Base-by-base conservation (phyloP, 1,140 invertebrate species). In the Aplysia californica region DNA sequence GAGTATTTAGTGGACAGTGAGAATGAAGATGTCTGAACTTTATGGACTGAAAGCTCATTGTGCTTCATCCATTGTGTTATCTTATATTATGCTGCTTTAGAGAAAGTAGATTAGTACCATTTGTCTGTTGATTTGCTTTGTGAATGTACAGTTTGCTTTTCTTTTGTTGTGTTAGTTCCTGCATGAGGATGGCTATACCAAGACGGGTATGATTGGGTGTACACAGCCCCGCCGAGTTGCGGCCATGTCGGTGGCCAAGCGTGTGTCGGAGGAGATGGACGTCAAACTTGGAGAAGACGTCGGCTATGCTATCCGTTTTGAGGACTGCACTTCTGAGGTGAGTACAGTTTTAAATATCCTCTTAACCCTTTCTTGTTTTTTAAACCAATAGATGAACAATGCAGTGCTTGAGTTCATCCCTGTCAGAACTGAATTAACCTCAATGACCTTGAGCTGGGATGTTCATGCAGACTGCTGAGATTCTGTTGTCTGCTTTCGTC, bases 291-390 rank as follows among this genome's bases (percentile, higher is more conserved):
- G 91, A n/a, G 88, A 92, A 65, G 90, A 91, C 39, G 96, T 99
- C 36, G 98, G 98, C 23, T 99, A 99, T 91, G 97, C 98, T 15
- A 99, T 99, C 87, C 95, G 98, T 86, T 99, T 99, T 91, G 98
- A 99, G 90, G 98, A 99, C 90, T 99, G 98, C 87, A 99, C 98
- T 0, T 96, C 94, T 0, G 96, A 98, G 86, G 94, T 68, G 55
- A 35, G 29, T 6, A 64, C n/a, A n/a, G n/a, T n/a, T n/a, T n/a
- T n/a, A n/a, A n/a, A n/a, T n/a, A n/a, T n/a, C n/a, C n/a, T n/a
- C n/a, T n/a, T n/a, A n/a, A n/a, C n/a, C n/a, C n/a, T n/a, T n/a
- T n/a, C n/a, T n/a, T n/a, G n/a, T n/a, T n/a, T n/a, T n/a, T n/a
- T n/a, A n/a, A n/a, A n/a, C n/a, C n/a, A n/a, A n/a, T n/a, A n/a